A percentile compares a stretch with the other conserved stretches of the same genome.
These are phyloP conservation scores for Zaprionus kolodkinae DNA, from an alignment of 1,140 invertebrate species.

Conservation along the genomic window DNA sequence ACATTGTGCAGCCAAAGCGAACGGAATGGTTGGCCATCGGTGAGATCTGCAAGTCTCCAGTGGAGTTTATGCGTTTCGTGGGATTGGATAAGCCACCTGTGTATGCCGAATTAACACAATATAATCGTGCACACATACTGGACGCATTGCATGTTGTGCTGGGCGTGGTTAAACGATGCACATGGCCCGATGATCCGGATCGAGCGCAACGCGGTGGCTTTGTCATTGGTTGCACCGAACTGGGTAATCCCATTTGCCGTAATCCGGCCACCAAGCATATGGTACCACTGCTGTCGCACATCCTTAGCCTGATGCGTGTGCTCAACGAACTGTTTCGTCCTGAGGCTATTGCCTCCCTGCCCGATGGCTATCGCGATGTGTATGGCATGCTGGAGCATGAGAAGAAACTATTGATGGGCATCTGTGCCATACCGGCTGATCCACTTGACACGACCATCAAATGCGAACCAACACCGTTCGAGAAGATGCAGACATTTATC, in stretches of 20 bases:
- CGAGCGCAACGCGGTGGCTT: slow-evolving; percentile 92
- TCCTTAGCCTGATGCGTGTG: slow-evolving; percentile 90
- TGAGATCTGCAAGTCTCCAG: slow-evolving; percentile 87
- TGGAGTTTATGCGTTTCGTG: slow-evolving; percentile 90
- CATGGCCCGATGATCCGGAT: slow-evolving; percentile 92
- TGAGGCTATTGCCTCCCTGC: slow-evolving; percentile 86
- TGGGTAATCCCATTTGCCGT: slow-evolving; percentile 91
- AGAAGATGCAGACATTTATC: slow-evolving; percentile 93
- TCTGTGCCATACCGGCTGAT: slow-evolving; percentile 84
- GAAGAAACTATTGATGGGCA: slow-evolving; percentile 88
- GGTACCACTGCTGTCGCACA: slow-evolving; percentile 90
- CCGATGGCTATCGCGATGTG: slow-evolving; percentile 89
- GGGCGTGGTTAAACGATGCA: slow-evolving; percentile 93
- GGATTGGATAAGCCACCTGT: slow-evolving; percentile 90
- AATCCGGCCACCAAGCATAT: slow-evolving; percentile 94
- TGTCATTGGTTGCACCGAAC: slow-evolving; percentile 89
- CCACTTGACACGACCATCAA: slow-evolving; percentile 84
- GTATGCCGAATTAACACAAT: slow-evolving; percentile 75
- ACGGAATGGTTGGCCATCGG: slow-evolving; percentile 87
- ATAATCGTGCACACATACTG: slow-evolving; percentile 86
- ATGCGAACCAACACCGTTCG: slow-evolving; percentile 86
- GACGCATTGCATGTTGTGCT: slow-evolving; percentile 90
- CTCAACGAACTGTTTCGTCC: slow-evolving; percentile 92
- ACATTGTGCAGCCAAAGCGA: slow-evolving; percentile 88
- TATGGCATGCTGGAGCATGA: slow-evolving; percentile 90